Base-by-base conservation (phyloP, 2,888 invertebrate species). In the Acanthoscelides obtectus region DNA sequence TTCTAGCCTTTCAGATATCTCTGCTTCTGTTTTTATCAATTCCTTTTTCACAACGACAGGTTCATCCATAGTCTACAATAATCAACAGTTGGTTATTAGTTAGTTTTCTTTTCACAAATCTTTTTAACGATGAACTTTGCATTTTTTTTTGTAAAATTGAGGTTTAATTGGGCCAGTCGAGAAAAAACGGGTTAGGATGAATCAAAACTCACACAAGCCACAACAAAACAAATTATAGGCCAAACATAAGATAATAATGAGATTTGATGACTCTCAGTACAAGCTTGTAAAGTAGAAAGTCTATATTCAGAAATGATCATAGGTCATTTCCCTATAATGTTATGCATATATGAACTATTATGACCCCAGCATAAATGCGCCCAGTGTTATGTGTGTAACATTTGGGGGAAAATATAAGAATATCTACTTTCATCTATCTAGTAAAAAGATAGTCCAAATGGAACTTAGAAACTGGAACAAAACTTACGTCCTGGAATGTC, bases 401-500 rank as follows among this genome's bases (percentile, higher is more conserved):
- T n/a, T n/a, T n/a, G n/a, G n/a, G n/a, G n/a, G n/a, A n/a, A n/a
- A n/a, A n/a, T n/a, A n/a, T n/a, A n/a, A n/a, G n/a, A n/a, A n/a
- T n/a, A n/a, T n/a, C n/a, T n/a, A n/a, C n/a, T n/a, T n/a, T n/a
- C n/a, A n/a, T n/a, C n/a, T n/a, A n/a, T n/a, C n/a, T n/a, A n/a
- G n/a, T n/a, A n/a, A n/a, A n/a, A n/a, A 45, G 1, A 45, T 45
- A 6, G 17, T n/a, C n/a, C n/a, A 3, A 12, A 45, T 12, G 45
- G 45, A 12, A 45, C 1, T 12, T 45, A 45, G 45, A 12, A 45
- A 45, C 5, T 45, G 45, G 17, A 45, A 45, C 22, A 22, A 22
- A 70, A 82, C 82, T 81, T 81, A 82, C 84, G 84, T 84, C 85
- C 85, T 85, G 79, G 79, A 83, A 83, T 66, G 83, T 83, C 80